Evolutionary conservation across 2,797 vertebrate species (phyloP).

Genomic region (Pristis pectinata): DNA sequence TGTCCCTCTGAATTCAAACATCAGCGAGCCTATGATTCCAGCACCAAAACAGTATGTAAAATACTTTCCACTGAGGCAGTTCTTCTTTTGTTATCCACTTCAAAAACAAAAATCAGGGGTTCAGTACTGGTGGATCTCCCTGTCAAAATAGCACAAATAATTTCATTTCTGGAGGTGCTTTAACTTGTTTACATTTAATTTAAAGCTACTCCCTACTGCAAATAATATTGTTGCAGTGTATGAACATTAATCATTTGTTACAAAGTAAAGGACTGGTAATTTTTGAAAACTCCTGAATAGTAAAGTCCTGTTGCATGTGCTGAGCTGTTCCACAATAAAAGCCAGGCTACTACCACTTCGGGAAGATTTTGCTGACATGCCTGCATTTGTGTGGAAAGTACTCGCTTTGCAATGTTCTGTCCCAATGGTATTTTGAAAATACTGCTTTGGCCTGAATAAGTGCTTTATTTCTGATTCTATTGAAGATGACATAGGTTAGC

Average conservation of each 20-base stretch:
- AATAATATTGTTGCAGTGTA: background rate
- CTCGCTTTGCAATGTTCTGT: background rate
- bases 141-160: conserved; percentile 20
- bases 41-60: conserved; percentile 69
- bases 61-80: conserved; percentile 29
- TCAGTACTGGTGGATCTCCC: conserved; percentile 37
- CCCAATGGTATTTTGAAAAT: background rate
- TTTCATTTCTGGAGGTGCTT: background rate
- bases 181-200: background rate
- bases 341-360: background rate
- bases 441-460: background rate
- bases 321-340: background rate
- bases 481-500: background rate
- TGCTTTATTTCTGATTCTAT: background rate
- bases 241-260: background rate
- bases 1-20: conserved; percentile 69
- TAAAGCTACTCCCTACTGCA: background rate
- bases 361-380: background rate
- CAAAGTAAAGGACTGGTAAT: background rate
- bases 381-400: background rate
- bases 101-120: conserved; percentile 7
- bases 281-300: background rate
- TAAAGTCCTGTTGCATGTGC: conserved; percentile 1
- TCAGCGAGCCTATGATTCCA: conserved; percentile 60
- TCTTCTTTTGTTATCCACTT: conserved; percentile 36